Conservation (phyloP, 2,888 invertebrate genomes). For the Scelioninae gen. 1 region DNA sequence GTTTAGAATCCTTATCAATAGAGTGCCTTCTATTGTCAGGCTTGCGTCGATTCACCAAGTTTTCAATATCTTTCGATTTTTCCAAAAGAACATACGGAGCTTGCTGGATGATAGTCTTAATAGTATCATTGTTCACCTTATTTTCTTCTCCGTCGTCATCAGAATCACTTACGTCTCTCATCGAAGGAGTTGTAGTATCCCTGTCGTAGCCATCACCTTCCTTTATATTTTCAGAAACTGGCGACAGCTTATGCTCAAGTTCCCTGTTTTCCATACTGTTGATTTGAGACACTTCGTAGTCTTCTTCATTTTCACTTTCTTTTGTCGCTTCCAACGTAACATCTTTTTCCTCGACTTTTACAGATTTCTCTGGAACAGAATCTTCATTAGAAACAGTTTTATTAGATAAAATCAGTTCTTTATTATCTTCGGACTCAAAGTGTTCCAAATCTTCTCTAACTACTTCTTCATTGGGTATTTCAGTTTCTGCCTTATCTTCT, state of each 20-base stretch:
- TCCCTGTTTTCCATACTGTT: background rate
- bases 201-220: background rate
- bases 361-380: no score
- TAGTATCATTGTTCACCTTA: slow-evolving; percentile 18
- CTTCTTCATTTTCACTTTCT: no score
- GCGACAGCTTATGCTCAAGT: background rate
- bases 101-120: slow-evolving; percentile 66
- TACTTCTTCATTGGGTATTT: no score
- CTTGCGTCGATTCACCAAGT: slow-evolving; percentile 31
- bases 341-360: no score
- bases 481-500: no score
- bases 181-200: background rate
- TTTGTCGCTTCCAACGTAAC: no score
- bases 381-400: no score
- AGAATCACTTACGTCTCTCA: slow-evolving; percentile 5
- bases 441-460: no score
- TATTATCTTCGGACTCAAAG: no score
- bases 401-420: no score
- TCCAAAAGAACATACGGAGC: slow-evolving; percentile 69
- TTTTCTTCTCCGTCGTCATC: slow-evolving; percentile 9
- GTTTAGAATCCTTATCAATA: slow-evolving; percentile 47
- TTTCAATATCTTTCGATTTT: slow-evolving; percentile 67
- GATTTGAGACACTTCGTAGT: no score
- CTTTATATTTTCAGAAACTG: background rate
- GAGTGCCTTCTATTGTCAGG: slow-evolving; percentile 17